A percentile compares a stretch with the other conserved stretches of the same genome.
phyloP scores from a whole-genome alignment of 2,113 vertebrate species.

The Chloropsis cyanopogon region DNA sequence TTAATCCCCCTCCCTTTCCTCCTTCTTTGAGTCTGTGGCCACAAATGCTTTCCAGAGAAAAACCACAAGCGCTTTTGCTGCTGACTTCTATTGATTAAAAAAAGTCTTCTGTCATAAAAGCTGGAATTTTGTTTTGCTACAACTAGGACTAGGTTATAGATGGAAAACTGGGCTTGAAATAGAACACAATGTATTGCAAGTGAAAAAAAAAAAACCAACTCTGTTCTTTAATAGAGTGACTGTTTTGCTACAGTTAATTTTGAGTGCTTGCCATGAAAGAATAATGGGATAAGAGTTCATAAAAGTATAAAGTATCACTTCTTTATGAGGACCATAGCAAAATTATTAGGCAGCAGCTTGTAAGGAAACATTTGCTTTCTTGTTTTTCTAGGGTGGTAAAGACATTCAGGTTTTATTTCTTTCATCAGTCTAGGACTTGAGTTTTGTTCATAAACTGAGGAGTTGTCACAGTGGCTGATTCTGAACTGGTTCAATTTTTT shows the following conservation, averaged over 20 bases:
- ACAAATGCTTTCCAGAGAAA: constrained; percentile 73
- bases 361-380: constrained; percentile 6
- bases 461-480: neutral
- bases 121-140: constrained; percentile 62
- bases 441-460: neutral
- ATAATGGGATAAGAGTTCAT: constrained; percentile 29
- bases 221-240: neutral
- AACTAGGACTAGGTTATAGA: constrained; percentile 36
- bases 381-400: constrained; percentile 19
- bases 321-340: constrained; percentile 15
- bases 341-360: constrained; percentile 15
- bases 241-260: neutral
- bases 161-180: constrained; percentile 57
- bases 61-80: constrained; percentile 62
- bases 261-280: constrained; percentile 13
- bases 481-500: neutral
- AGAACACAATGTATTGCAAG: constrained; percentile 25
- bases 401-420: constrained; percentile 25
- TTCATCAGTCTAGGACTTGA: neutral
- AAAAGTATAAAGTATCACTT: constrained; percentile 19
- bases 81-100: constrained; percentile 69
- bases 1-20: constrained; percentile 71
- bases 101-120: constrained; percentile 62
- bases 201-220: neutral
- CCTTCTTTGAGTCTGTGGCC: constrained; percentile 66